Percentiles rank a stretch among this genome's conserved stretches.
Evolutionary conservation across 2,797 vertebrate species (phyloP).

Genomic region (Aphelocoma californica): DNA sequence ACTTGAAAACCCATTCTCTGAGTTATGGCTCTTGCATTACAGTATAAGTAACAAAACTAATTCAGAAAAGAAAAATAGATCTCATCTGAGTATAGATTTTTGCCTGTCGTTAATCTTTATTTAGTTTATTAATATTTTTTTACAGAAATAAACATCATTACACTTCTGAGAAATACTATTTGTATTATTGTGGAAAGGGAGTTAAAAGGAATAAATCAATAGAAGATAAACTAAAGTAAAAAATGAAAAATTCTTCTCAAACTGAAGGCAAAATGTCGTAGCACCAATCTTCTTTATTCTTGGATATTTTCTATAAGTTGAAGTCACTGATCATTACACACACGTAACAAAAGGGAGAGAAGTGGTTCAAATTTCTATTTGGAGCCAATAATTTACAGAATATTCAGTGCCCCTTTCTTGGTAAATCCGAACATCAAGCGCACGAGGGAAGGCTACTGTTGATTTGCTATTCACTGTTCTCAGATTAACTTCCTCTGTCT

Average conservation of each 20-base stretch:
- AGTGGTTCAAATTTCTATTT: neutral
- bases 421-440: neutral
- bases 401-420: neutral
- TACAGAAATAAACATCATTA: conserved; percentile 51
- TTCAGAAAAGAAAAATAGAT: conserved; percentile 71
- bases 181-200: conserved; percentile 10
- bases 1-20: conserved; percentile 79
- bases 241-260: neutral
- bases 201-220: neutral
- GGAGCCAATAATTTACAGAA: neutral
- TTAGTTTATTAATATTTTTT: conserved; percentile 69
- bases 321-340: neutral
- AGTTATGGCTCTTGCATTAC: conserved; percentile 77
- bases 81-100: conserved; percentile 72
- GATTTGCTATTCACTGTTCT: neutral
- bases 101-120: conserved; percentile 68
- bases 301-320: neutral
- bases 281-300: neutral
- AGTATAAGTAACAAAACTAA: conserved; percentile 78
- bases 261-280: neutral
- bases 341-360: neutral
- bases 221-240: neutral
- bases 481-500: neutral
- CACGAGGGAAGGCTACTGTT: neutral
- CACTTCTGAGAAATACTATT: conserved; percentile 52